A percentile compares a stretch with the other conserved stretches of the same genome.
Evolutionary conservation across 2,113 vertebrate genomes (phyloP).

Genomic region (Hystrix brachyura): DNA sequence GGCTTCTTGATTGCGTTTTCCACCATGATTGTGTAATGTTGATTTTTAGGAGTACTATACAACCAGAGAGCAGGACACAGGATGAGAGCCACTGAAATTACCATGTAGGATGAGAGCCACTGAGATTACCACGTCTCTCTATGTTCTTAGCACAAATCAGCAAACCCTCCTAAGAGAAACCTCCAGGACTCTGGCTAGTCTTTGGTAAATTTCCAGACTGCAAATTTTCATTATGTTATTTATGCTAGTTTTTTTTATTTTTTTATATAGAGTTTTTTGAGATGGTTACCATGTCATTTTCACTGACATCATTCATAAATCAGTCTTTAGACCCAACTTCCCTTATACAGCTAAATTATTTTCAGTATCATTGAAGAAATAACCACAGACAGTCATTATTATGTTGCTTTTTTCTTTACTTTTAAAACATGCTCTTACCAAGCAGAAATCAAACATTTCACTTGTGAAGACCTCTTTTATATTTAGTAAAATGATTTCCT

Average conservation of each 20-base stretch:
- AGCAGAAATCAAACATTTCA: background rate
- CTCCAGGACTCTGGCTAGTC: background rate
- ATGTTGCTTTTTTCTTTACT: background rate
- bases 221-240: background rate
- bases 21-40: too few relatives aligned
- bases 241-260: background rate
- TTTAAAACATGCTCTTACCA: background rate
- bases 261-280: background rate
- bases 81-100: background rate
- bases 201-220: background rate
- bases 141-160: background rate
- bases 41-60: background rate
- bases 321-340: background rate
- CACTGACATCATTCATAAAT: background rate
- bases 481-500: background rate
- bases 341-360: background rate
- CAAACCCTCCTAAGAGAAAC: background rate
- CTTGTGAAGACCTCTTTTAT: background rate
- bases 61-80: background rate
- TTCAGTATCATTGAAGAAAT: background rate
- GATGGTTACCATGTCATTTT: background rate
- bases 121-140: background rate
- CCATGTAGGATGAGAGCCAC: background rate
- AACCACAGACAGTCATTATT: background rate
- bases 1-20: background rate